These are phyloP conservation scores for Cynoglossus semilaevis DNA, from an alignment of 2,113 vertebrate species.

Conservation along the genomic window DNA sequence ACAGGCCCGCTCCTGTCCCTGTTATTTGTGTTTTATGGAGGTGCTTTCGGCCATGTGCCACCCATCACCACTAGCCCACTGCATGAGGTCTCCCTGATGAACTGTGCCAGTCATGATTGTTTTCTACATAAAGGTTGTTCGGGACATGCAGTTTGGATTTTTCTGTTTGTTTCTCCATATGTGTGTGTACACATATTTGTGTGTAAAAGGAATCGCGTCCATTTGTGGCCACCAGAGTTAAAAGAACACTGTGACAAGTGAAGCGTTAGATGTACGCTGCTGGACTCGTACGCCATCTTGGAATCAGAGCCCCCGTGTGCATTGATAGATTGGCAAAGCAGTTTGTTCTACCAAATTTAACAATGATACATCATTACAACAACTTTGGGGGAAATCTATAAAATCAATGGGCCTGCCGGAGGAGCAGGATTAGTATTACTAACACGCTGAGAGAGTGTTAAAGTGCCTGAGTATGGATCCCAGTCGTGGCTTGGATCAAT, in stretches of 20 bases:
- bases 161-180: constrained; percentile 5
- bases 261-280: constrained; percentile 41
- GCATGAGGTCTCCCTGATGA: constrained; percentile 22
- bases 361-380: constrained; percentile 99
- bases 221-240: constrained; percentile 7
- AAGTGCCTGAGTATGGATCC: constrained; percentile 96
- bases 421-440: constrained; percentile 98
- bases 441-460: constrained; percentile 94
- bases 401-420: constrained; percentile 98
- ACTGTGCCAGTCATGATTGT: constrained; percentile 15
- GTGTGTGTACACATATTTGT: neutral
- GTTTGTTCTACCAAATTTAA: constrained; percentile 99
- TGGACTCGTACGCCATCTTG: constrained; percentile 66
- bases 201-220: constrained; percentile 9
- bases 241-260: constrained; percentile 9
- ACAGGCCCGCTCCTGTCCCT: constrained; percentile 35
- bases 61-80: constrained; percentile 32
- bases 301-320: constrained; percentile 84
- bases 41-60: constrained; percentile 36
- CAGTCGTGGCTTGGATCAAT: constrained; percentile 98
- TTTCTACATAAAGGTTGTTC: constrained; percentile 13
- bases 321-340: constrained; percentile 98
- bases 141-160: neutral
- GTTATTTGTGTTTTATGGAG: constrained; percentile 54
- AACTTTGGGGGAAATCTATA: constrained; percentile 99